Percentiles rank a stretch among this genome's conserved stretches.
Evolutionary conservation across 2,888 invertebrate genomes (phyloP).

Genomic region (Limnephilus marmoratus): DNA sequence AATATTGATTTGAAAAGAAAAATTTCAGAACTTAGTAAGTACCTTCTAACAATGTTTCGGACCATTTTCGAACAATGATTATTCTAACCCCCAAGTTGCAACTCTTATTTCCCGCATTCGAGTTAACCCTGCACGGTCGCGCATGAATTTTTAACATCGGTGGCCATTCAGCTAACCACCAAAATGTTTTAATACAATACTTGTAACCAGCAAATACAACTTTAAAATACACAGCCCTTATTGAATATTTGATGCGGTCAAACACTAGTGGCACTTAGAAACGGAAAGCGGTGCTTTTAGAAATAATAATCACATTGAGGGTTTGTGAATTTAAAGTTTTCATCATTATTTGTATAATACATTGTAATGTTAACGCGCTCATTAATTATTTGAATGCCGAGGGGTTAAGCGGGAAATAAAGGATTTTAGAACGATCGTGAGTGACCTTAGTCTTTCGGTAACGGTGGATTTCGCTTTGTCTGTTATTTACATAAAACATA

Average conservation of each 20-base stretch:
- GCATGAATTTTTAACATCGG: background rate
- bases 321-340: background rate
- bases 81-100: background rate
- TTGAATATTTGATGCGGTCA: constrained; percentile 23
- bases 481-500: too few species aligned
- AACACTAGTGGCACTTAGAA: constrained; percentile 10
- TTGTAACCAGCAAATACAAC: constrained; percentile 1
- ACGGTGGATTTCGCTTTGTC: background rate
- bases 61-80: background rate
- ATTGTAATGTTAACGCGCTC: background rate
- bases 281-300: background rate
- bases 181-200: background rate
- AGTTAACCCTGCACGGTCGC: background rate
- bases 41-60: background rate
- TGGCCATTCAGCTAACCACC: background rate
- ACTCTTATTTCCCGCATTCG: background rate
- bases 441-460: background rate
- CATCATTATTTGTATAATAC: constrained; percentile 2
- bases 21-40: background rate
- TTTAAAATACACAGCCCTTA: constrained; percentile 22
- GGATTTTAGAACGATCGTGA: background rate
- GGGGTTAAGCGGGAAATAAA: background rate
- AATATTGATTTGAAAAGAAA: too few species aligned
- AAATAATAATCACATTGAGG: background rate
- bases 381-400: background rate